Conservation (phyloP, 2,113 vertebrate species). For the Misgurnus anguillicaudatus region DNA sequence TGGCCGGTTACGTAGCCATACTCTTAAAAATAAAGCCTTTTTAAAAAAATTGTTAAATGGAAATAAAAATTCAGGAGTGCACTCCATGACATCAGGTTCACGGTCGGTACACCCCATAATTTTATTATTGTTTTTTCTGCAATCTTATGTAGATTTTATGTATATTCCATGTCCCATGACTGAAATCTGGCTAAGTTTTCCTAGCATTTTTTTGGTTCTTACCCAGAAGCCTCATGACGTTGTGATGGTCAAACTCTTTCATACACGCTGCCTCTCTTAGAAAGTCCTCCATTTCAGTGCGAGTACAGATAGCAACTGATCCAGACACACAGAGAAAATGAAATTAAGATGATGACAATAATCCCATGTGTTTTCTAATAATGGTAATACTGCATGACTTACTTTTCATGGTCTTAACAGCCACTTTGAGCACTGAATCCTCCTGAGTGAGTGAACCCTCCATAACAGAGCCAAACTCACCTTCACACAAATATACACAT, state of each 20-base stretch:
- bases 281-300: constrained; percentile 91
- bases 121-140: too few species aligned
- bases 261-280: constrained; percentile 90
- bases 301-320: constrained; percentile 87
- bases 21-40: too few species aligned
- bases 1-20: too few species aligned
- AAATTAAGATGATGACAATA: neutral
- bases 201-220: constrained; percentile 47
- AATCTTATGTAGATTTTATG: neutral
- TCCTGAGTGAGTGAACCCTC: constrained; percentile 88
- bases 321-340: constrained; percentile 2
- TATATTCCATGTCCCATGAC: neutral
- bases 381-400: constrained; percentile 60
- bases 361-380: neutral
- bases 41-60: too few species aligned
- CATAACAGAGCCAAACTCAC: constrained; percentile 92
- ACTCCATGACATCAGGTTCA: too few species aligned
- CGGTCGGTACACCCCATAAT: too few species aligned
- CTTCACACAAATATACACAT: constrained; percentile 61
- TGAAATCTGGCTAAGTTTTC: neutral
- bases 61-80: too few species aligned
- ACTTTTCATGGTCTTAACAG: constrained; percentile 96
- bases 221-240: constrained; percentile 92
- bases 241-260: constrained; percentile 93
- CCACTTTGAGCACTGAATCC: constrained; percentile 84